Conservation (phyloP, 2,888 invertebrate species). For the Oscheius sp. region DNA sequence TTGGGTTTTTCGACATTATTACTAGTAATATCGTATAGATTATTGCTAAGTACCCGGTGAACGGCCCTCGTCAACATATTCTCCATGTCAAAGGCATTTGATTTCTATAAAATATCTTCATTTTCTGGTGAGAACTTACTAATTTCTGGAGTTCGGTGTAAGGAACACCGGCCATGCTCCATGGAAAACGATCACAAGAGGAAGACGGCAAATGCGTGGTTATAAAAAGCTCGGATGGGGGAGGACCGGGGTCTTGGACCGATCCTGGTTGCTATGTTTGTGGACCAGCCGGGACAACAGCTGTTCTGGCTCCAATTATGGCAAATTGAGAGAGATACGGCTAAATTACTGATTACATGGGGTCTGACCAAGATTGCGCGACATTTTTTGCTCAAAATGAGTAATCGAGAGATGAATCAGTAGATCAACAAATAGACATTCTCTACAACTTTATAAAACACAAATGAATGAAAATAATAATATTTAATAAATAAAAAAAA, state of each 20-base stretch:
- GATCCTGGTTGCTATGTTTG: constrained; percentile 18
- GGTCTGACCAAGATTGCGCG: no score
- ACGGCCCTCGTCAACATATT: constrained; percentile 32
- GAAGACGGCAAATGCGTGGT: no score
- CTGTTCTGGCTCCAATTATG: no score
- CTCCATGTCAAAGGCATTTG: constrained; percentile 35
- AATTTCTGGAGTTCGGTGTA: constrained; percentile 1
- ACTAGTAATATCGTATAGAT: not conserved
- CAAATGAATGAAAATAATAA: not conserved
- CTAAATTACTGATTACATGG: no score
- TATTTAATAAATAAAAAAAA: not conserved
- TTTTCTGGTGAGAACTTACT: constrained; percentile 4
- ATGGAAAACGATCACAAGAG: not conserved
- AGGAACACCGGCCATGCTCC: constrained; percentile 18
- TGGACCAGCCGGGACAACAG: not conserved
- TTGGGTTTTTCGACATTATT: constrained; percentile 30
- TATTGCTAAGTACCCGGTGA: constrained; percentile 29
- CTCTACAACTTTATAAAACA: not conserved
- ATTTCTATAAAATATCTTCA: not conserved
- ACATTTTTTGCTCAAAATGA: no score
- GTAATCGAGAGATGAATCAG: no score
- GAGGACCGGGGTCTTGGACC: not conserved
- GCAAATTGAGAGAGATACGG: no score
- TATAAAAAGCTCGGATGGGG: not conserved
- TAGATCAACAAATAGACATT: no score